Conservation (phyloP, 23 tunicate species). For the Corella eumyota region DNA sequence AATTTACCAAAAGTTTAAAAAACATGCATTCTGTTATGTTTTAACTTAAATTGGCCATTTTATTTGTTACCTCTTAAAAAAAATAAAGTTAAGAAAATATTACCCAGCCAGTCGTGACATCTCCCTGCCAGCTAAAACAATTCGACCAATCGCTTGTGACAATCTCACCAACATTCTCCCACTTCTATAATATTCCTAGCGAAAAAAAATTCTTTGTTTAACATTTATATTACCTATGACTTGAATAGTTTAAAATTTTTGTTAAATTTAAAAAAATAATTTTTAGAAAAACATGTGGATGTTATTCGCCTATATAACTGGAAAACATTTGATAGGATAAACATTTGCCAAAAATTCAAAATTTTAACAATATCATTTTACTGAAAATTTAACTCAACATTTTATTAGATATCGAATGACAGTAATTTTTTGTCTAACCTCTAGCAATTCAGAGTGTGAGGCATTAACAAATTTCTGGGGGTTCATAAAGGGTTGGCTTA, state of each 20-base stretch:
- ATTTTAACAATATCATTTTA: too few relatives aligned
- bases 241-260: neutral
- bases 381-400: too few relatives aligned
- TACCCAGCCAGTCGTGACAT: constrained; percentile 90
- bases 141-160: constrained; percentile 90
- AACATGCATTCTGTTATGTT: too few relatives aligned
- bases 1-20: too few relatives aligned
- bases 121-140: constrained; percentile 89
- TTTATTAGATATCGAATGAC: too few relatives aligned
- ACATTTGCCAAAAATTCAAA: too few relatives aligned
- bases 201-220: too few relatives aligned
- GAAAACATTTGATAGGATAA: too few relatives aligned
- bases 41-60: too few relatives aligned
- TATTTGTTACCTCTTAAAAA: too few relatives aligned
- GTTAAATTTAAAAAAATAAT: neutral
- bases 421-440: too few relatives aligned
- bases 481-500: constrained; percentile 86
- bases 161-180: constrained; percentile 88
- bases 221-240: neutral
- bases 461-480: constrained; percentile 41
- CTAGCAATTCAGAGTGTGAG: constrained; percentile 64
- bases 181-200: constrained; percentile 76
- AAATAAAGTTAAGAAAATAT: neutral
- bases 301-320: too few relatives aligned
- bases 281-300: neutral